Evolutionary conservation across 2,113 vertebrate species (phyloP), one percentile per base, ranked within the genome.

Genomic region (Andinoacara biseriatus): DNA sequence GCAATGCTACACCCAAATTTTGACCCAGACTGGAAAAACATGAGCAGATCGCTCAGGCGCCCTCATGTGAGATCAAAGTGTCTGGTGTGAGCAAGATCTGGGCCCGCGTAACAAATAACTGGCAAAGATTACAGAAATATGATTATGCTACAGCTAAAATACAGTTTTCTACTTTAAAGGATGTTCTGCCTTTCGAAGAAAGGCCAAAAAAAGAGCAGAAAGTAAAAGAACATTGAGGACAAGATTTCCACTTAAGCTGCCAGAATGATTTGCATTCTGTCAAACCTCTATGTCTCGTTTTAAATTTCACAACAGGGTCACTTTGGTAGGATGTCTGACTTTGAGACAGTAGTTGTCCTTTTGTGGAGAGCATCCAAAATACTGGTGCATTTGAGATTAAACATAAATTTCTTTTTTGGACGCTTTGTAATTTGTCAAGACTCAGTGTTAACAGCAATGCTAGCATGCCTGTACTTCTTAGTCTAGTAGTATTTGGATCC

Each of bases 231-330:
- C 40, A 67, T 67, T 46, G 9, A 20, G 15, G 3, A 10, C 8
- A 31, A 15, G 40, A 46, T 60, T 46, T 31, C 0, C 24, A 14
- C 75, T n/a, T 2, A 60, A 46, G 7, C 40, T 77, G 38, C 58
- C 26, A 46, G 13, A 46, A 77, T 49, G 57, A 56, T 77, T 77
- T 77, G 38, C 58, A 77, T 59, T 60, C 40, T 69, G 7, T 69
- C 18, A 49, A 67, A 67, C 8, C 63, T 26, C 38, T 8, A 43
- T 24, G 22, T 67, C 62, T 67, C 62, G 17, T 65, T 43, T 46
- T 46, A 43, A 43, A 65, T 65, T 43, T 58, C 4, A 29, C 43
- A 29, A 76, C 65, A 49, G 10, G 18, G 46, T 72, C 43, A 54
- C 46, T 72, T 72, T 72, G 63, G 22, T 4, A 26, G 63, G 40